Evolutionary conservation across 2,888 invertebrate species (phyloP), one percentile per base, ranked within the genome.

Genomic region (Nasonia oneida): DNA sequence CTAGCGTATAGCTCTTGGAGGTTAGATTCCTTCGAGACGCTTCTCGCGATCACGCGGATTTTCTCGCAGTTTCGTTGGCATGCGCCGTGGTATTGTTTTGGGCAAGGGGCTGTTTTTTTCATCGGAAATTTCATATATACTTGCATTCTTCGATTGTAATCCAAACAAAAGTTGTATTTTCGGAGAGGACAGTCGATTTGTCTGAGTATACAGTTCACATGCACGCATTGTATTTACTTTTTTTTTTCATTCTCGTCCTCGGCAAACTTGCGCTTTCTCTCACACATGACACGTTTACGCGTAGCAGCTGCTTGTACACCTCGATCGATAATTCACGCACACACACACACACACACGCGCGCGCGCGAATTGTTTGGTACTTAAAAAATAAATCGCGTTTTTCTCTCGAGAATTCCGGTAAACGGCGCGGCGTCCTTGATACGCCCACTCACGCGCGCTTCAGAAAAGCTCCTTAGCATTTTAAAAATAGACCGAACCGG

Each of bases 21-120:
- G 85, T 85, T 85, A 85, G 77, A 33, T 61, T 81, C 39, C 57
- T 85, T 85, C 85, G 81, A 81, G 81, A 81, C 73, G 57, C 47
- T 80, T 84, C 81, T 70, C n/a, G 2, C 5, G 10, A 77, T 50
- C 18, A 18, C 12, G 2, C n/a, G 29, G n/a, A 8, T 37, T 64
- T 64, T 64, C n/a, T 47, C 42, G 23, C 23, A n/a, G 14, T 50
- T 64, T 61, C 57, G 0, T 42, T 64, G 61, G 57, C 57, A 61
- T 61, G 57, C 57, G 57, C 57, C 37, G 64, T 64, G 42, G 10
- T 37, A 37, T 39, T 77, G 33, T 61, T 39, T 47, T 12, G n/a
- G 1, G n/a, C n/a, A 8, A 18, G 33, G 15, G 8, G 39, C 12
- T 39, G 47, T 47, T 47, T 47, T 47, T 71, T 0, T 2, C n/a